A percentile compares a stretch with the other conserved stretches of the same genome.
These are phyloP conservation scores for Coluber constrictor DNA, from an alignment of 2,797 vertebrate genomes.

Conservation along the genomic window DNA sequence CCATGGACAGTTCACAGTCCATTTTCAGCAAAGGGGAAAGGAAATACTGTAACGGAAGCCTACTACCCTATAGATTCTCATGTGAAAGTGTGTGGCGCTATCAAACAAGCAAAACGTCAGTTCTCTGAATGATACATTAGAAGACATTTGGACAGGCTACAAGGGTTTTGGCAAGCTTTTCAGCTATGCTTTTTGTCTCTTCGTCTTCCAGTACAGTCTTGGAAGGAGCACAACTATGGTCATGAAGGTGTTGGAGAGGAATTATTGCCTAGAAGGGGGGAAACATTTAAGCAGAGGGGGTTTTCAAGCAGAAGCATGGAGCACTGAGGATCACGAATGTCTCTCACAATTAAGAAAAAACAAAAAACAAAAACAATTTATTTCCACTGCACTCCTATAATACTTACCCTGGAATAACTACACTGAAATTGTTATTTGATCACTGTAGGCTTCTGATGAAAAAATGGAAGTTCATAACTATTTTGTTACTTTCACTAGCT, in stretches of 20 bases:
- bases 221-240: neutral
- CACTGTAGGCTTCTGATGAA: neutral
- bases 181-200: conserved; percentile 1
- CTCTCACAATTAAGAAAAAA: neutral
- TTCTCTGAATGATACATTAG: neutral
- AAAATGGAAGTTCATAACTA: neutral
- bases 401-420: neutral
- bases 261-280: neutral
- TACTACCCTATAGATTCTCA: neutral
- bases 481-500: neutral
- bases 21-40: conserved; percentile 16
- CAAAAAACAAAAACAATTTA: neutral
- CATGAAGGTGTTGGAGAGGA: neutral
- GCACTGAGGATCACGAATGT: neutral
- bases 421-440: too few species aligned
- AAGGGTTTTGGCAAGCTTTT: neutral
- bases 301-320: neutral
- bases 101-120: conserved; percentile 20
- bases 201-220: neutral
- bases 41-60: conserved; percentile 24
- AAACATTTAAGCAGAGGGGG: neutral
- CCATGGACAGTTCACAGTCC: conserved; percentile 17
- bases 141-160: rapidly evolving
- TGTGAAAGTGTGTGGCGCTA: neutral
- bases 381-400: neutral